Evolutionary conservation across 2,113 vertebrate genomes (phyloP).

Genomic region (Scomber colias): DNA sequence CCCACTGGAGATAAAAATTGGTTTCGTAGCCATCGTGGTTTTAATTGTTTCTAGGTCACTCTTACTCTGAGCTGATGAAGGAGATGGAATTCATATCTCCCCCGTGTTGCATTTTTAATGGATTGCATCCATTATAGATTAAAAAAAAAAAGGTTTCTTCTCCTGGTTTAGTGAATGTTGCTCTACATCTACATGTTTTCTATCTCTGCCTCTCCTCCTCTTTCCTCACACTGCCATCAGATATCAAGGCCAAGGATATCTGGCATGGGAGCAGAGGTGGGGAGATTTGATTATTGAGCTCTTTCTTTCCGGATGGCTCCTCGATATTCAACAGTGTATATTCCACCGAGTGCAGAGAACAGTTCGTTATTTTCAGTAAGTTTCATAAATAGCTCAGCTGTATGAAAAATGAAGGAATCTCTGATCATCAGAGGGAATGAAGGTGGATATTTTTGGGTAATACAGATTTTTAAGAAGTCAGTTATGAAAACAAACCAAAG

Average conservation of each 20-base stretch:
- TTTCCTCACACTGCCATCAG: neutral
- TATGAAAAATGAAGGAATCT: neutral
- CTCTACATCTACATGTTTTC: constrained; percentile 23
- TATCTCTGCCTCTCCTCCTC: constrained; percentile 6
- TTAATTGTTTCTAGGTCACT: constrained; percentile 66
- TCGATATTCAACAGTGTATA: constrained; percentile 20
- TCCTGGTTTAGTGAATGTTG: constrained; percentile 28
- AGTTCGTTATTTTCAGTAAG: neutral
- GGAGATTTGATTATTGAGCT: constrained; percentile 40
- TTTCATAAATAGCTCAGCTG: constrained; percentile 17
- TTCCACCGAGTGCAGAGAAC: neutral
- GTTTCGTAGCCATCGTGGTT: constrained; percentile 10
- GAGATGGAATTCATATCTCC: constrained; percentile 34
- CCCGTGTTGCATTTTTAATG: constrained; percentile 66
- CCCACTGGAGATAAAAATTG: constrained; percentile 20
- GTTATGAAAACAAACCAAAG: neutral
- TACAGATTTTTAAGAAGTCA: neutral
- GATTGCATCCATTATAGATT: constrained; percentile 59
- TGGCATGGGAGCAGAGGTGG: neutral
- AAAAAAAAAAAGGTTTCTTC: neutral
- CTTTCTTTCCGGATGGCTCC: constrained; percentile 14
- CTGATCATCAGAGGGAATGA: constrained; percentile 2
- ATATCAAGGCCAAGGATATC: neutral
- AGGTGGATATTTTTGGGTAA: neutral
- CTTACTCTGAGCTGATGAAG: constrained; percentile 37